A percentile compares a stretch with the other conserved stretches of the same genome.
Conservation (phyloP, 2,113 vertebrate species). For the Forbesichthys papilliferus region DNA sequence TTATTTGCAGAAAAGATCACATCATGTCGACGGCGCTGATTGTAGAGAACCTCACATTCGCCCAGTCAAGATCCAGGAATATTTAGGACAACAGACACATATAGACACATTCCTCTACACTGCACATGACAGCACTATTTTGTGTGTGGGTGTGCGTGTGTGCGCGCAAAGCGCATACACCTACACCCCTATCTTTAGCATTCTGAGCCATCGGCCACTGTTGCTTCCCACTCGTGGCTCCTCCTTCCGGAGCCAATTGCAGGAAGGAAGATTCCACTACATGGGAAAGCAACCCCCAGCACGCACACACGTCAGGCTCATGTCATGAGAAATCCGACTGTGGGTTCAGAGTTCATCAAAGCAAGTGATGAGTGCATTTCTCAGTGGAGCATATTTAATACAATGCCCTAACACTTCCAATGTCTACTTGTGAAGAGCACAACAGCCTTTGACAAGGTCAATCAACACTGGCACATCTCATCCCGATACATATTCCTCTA, state of each 20-base stretch:
- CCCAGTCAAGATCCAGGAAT: too few relatives aligned
- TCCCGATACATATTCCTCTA: slow-evolving; percentile 8
- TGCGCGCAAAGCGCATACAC: too few relatives aligned
- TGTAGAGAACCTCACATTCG: neutral
- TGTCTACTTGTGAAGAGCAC: slow-evolving; percentile 1
- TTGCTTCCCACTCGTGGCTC: slow-evolving; percentile 37
- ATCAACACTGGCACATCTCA: slow-evolving; percentile 1
- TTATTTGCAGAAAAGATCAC: neutral
- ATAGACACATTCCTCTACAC: too few relatives aligned
- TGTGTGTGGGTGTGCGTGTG: neutral
- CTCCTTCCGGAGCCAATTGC: slow-evolving; percentile 47
- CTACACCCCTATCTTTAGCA: slow-evolving; percentile 20
- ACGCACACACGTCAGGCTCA: slow-evolving; percentile 48
- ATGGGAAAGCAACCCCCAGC: slow-evolving; percentile 42
- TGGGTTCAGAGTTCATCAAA: slow-evolving; percentile 61
- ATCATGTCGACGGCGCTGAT: neutral
- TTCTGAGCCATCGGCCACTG: slow-evolving; percentile 31
- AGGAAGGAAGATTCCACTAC: slow-evolving; percentile 33
- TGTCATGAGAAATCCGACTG: slow-evolving; percentile 47
- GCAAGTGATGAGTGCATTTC: slow-evolving; percentile 40
- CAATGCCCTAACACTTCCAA: slow-evolving; percentile 12
- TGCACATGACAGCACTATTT: neutral
- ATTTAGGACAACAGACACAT: too few relatives aligned
- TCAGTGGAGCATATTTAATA: slow-evolving; percentile 4
- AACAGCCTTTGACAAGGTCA: neutral